Percentiles rank a stretch among this genome's conserved stretches.
Conservation (phyloP, 1,140 invertebrate species). For the Eumaeus atala region DNA sequence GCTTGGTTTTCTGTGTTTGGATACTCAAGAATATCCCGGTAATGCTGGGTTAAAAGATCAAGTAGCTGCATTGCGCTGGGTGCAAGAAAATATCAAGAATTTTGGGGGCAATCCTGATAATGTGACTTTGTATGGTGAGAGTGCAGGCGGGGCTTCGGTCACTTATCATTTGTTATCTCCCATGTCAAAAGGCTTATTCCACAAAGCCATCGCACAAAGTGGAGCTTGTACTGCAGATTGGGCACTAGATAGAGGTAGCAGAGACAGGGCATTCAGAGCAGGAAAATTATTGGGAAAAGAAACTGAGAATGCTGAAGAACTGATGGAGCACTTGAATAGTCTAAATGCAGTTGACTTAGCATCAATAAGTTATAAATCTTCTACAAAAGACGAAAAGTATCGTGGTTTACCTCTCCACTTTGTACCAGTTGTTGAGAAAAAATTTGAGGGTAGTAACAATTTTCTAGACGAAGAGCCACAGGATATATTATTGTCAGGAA, state of each 20-base stretch:
- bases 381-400: slow-evolving; percentile 36
- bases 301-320: slow-evolving; percentile 47
- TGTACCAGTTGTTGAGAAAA: slow-evolving; percentile 56
- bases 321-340: slow-evolving; percentile 61
- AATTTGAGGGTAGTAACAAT: slow-evolving; percentile 41
- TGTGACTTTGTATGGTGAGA: slow-evolving; percentile 83
- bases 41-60: slow-evolving; percentile 80
- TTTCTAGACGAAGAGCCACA: slow-evolving; percentile 46
- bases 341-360: slow-evolving; percentile 27
- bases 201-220: slow-evolving; percentile 72
- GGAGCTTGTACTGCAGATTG: slow-evolving; percentile 77
- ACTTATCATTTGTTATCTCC: slow-evolving; percentile 81
- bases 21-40: slow-evolving; percentile 72
- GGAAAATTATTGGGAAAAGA: slow-evolving; percentile 56
- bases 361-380: slow-evolving; percentile 37
- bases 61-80: slow-evolving; percentile 59
- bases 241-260: slow-evolving; percentile 82
- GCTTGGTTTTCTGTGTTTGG: slow-evolving; percentile 76
- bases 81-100: slow-evolving; percentile 55
- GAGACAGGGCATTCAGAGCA: slow-evolving; percentile 48
- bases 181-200: slow-evolving; percentile 74
- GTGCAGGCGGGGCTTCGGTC: slow-evolving; percentile 79
- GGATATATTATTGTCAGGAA: slow-evolving; percentile 41
- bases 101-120: slow-evolving; percentile 83
- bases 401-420: slow-evolving; percentile 54